Conservation (phyloP, 2,888 invertebrate genomes). For the Hirtodrosophila cameraria region DNA sequence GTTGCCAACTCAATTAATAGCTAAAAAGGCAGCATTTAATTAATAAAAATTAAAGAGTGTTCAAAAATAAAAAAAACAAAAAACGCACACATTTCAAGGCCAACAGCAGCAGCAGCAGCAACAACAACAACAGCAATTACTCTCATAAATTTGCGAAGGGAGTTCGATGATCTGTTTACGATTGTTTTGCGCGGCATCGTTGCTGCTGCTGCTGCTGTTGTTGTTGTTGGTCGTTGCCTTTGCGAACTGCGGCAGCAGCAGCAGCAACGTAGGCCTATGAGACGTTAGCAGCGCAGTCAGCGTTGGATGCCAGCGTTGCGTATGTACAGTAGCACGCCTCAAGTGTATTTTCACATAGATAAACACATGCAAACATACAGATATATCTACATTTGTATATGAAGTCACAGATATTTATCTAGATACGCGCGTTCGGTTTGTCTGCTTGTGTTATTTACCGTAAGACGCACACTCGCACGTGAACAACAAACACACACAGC, state of each 20-base stretch:
- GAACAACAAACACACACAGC: constrained; percentile 5
- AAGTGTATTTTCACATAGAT: constrained; percentile 67
- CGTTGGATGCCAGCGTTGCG: constrained; percentile 42
- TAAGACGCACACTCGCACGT: constrained; percentile 41
- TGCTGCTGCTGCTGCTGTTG: constrained; percentile 27
- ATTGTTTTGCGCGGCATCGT: constrained; percentile 64
- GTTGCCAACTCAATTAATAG: constrained; percentile 75
- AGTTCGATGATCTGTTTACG: constrained; percentile 83
- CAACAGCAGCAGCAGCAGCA: constrained; percentile 40
- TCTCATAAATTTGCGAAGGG: constrained; percentile 40
- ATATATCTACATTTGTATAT: not conserved
- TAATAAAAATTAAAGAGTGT: constrained; percentile 67
- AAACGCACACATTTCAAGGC: constrained; percentile 62
- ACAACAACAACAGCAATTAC: constrained; percentile 16
- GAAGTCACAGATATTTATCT: constrained; percentile 65
- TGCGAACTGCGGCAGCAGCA: constrained; percentile 25
- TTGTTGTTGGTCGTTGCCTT: constrained; percentile 67
- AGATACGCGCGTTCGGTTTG: constrained; percentile 69
- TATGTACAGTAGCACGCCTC: constrained; percentile 76
- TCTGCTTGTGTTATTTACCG: constrained; percentile 54
- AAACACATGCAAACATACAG: constrained; percentile 4
- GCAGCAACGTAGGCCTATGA: constrained; percentile 34
- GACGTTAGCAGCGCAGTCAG: constrained; percentile 26
- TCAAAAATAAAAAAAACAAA: constrained; percentile 34
- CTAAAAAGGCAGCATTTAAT: constrained; percentile 61